Base-by-base conservation (phyloP, 2,888 invertebrate species). In the Dermolepida albohirtum region DNA sequence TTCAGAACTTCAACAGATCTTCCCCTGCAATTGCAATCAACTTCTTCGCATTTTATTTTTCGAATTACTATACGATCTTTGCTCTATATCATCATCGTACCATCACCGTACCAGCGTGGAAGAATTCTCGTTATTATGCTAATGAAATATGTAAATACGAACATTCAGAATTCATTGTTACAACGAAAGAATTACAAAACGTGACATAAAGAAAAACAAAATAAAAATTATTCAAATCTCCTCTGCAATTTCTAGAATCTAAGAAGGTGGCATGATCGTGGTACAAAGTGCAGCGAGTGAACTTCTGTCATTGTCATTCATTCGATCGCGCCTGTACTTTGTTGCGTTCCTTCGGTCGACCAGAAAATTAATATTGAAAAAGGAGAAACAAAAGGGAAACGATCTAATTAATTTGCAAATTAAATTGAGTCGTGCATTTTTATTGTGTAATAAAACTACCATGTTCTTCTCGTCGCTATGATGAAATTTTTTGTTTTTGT, bases 401-500 rank as follows among this genome's bases (percentile, higher is more conserved):
- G 2, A 34, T n/a, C 22, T 43, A 22, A 55, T 55, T 44, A 16
- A 14, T 14, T 29, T 59, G 47, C 12, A 44, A 59, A 47, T 59
- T 16, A 59, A 59, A 34, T 6, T 59, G 41, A 14, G 8, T 34
- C 12, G 14, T 27, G 34, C 51, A 34, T 7, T 52, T 59, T 47
- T 59, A 6, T 43, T 27, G 11, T 43, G 40, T 57, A 49, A 11
- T 22, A 22, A 49, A 49, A 22, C 12, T 7, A 27, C n/a, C 8
- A 43, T 14, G 43, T 43, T 17, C 5, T 17, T 27, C 27, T 8
- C 22, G 6, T 17, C 11, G 12, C 12, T 57, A 41, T 59, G 59
- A 59, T 47, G 59, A 59, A 59, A 59, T 27, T 47, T 47, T 29
- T 59, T 59, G 59, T 59, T 59, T 59, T 59, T 59, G 59, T 59